Evolutionary conservation across 1,140 invertebrate species (phyloP).

Genomic region (Zaprionus kolodkinae): DNA sequence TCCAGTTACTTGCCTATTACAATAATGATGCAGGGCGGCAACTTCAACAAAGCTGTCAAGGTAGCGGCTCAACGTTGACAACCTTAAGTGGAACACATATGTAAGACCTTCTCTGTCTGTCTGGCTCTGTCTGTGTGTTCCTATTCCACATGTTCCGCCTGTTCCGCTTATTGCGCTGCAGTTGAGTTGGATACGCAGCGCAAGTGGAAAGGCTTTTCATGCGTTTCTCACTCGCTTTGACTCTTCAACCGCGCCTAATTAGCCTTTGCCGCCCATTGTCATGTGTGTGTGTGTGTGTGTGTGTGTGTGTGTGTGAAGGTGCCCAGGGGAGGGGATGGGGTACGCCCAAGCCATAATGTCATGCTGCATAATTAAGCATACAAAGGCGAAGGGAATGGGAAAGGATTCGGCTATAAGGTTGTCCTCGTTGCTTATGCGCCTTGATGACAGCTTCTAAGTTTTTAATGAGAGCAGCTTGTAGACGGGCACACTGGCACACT

Average conservation of each 20-base stretch:
- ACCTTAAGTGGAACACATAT: background rate
- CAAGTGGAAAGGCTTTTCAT: slow-evolving; percentile 31
- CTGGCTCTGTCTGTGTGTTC: slow-evolving; percentile 8
- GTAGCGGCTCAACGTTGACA: background rate
- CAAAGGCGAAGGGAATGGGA: background rate
- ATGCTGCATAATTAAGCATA: slow-evolving; percentile 46
- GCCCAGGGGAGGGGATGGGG: background rate
- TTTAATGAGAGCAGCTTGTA: slow-evolving; percentile 57
- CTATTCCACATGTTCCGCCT: slow-evolving; percentile 21
- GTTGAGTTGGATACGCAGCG: slow-evolving; percentile 28
- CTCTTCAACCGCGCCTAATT: slow-evolving; percentile 67
- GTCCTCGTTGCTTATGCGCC: slow-evolving; percentile 55
- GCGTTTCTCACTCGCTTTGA: slow-evolving; percentile 55
- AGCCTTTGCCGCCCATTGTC: slow-evolving; percentile 59
- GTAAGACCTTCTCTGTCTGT: background rate
- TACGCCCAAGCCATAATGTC: background rate
- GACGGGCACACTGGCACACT: background rate
- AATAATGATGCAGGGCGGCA: background rate
- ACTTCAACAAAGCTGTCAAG: slow-evolving; percentile 4
- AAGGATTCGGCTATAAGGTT: slow-evolving; percentile 27
- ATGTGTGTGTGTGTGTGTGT: slow-evolving; percentile 34
- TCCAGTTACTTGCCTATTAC: background rate
- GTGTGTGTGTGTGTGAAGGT: slow-evolving; percentile 29
- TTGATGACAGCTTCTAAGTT: slow-evolving; percentile 69
- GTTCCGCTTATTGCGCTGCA: slow-evolving; percentile 24